Percentiles rank a stretch among this genome's conserved stretches.
Conservation (phyloP, 2,113 vertebrate species). For the Dromas ardeola region DNA sequence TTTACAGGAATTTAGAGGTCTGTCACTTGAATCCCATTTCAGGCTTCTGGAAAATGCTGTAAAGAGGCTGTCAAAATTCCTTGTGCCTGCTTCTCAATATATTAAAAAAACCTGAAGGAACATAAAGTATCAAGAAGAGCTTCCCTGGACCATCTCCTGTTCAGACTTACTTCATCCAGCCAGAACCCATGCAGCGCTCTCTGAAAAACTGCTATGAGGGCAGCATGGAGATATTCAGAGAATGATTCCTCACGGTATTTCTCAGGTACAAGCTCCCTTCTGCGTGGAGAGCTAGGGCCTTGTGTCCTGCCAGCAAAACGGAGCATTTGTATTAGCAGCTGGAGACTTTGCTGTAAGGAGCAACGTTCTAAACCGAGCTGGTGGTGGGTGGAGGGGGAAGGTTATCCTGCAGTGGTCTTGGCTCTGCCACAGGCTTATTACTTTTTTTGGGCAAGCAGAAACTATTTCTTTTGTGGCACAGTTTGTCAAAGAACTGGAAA, state of each 20-base stretch:
- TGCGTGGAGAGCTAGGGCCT: not conserved
- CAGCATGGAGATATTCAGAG: not conserved
- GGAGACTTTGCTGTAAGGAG: not conserved
- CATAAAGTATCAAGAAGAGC: not conserved
- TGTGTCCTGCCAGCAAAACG: not conserved
- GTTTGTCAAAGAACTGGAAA: not conserved
- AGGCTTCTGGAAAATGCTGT: conserved; percentile 9
- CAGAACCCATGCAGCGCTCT: not conserved
- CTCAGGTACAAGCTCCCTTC: not conserved
- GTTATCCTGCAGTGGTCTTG: not conserved
- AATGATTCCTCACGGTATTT: not conserved
- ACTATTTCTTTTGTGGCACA: not conserved
- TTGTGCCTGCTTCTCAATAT: not conserved
- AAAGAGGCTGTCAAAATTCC: not conserved
- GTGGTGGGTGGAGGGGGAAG: too few species aligned
- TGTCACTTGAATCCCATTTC: conserved; percentile 3
- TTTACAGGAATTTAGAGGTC: conserved; percentile 10
- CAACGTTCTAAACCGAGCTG: not conserved
- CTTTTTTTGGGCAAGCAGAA: not conserved
- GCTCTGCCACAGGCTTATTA: not conserved
- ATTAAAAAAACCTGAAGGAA: not conserved
- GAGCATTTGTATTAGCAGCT: not conserved
- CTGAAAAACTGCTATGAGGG: not conserved
- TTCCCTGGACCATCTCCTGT: not conserved
- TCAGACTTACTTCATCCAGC: not conserved